Evolutionary conservation across 2,888 invertebrate species (phyloP).

Genomic region (Alsophila aescularia): DNA sequence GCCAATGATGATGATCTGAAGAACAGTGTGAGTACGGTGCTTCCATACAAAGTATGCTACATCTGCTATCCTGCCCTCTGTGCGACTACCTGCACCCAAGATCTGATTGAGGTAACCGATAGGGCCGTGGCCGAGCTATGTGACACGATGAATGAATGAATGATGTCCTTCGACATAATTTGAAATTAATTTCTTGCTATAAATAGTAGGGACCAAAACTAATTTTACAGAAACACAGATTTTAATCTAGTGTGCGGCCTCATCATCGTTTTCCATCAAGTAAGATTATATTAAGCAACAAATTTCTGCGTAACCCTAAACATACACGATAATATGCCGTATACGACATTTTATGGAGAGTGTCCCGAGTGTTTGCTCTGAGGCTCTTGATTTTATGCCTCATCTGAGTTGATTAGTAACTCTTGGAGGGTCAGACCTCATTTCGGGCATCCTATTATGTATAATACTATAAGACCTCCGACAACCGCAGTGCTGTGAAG

Average conservation of each 20-base stretch:
- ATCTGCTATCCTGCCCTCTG: no score
- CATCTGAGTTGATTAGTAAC: slow-evolving; percentile 23
- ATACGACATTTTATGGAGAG: slow-evolving; percentile 10
- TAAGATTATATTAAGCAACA: slow-evolving; percentile 27
- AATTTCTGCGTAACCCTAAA: slow-evolving; percentile 20
- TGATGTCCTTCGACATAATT: no score
- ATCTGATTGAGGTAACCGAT: no score
- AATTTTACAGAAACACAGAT: no score
- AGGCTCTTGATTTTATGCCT: slow-evolving; percentile 21
- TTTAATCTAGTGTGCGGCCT: not conserved
- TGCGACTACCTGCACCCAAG: no score
- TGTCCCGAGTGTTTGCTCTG: slow-evolving; percentile 11
- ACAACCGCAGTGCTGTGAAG: slow-evolving; percentile 5
- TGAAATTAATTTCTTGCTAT: no score
- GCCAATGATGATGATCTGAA: no score
- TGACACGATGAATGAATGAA: no score
- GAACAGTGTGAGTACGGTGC: no score
- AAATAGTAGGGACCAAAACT: no score
- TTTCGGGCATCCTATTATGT: slow-evolving; percentile 24
- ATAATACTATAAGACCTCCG: slow-evolving; percentile 16
- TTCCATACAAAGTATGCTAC: no score
- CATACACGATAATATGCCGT: slow-evolving; percentile 11
- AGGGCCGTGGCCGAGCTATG: no score
- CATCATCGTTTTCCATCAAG: slow-evolving; percentile 15
- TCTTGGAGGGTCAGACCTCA: slow-evolving; percentile 17